Evolutionary conservation across 1,140 invertebrate genomes (phyloP).

Genomic region (Sarcophaga peregrina): DNA sequence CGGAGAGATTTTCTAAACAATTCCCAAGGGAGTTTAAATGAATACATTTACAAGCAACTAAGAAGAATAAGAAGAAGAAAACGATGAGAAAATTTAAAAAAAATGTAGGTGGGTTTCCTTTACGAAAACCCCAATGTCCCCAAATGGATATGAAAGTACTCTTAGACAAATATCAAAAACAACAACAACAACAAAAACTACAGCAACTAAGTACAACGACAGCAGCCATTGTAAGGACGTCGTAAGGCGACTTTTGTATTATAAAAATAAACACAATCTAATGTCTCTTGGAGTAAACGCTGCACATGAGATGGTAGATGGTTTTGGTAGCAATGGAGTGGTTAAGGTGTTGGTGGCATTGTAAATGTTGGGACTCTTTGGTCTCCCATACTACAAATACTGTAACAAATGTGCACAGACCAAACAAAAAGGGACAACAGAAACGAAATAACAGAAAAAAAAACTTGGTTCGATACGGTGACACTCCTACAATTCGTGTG

Average conservation of each 20-base stretch:
- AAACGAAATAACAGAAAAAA: neutral
- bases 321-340: neutral
- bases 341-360: too few relatives aligned
- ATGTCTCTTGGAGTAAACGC: neutral
- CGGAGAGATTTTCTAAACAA: neutral
- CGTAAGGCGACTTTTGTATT: neutral
- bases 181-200: neutral
- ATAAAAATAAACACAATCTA: slow-evolving; percentile 10
- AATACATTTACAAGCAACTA: neutral
- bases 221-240: neutral
- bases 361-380: too few relatives aligned
- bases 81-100: neutral
- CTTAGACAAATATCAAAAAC: neutral
- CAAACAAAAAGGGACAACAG: slow-evolving; percentile 14
- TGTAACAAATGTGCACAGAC: neutral
- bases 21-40: neutral
- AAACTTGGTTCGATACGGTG: slow-evolving; percentile 15
- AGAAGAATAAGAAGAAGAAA: neutral
- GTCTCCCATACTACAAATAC: neutral
- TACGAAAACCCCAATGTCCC: neutral
- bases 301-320: neutral
- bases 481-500: slow-evolving; percentile 41
- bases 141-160: neutral
- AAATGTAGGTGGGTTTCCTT: neutral
- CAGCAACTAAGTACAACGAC: neutral